These are phyloP conservation scores for Platycheirus rosarum DNA, from an alignment of 2,888 invertebrate species.

Conservation along the genomic window DNA sequence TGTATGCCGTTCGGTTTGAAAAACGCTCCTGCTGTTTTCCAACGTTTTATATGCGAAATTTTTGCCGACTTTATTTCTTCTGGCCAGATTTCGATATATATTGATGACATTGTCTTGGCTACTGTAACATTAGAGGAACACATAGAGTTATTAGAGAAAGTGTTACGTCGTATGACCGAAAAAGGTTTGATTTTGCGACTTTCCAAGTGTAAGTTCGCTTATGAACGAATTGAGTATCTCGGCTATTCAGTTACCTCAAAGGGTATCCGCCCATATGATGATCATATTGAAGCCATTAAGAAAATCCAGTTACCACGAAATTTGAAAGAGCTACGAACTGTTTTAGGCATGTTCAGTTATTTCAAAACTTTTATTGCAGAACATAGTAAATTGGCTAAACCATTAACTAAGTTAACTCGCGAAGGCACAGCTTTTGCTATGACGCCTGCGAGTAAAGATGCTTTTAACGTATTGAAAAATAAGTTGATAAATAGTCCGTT, in stretches of 20 bases:
- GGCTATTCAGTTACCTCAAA: slow-evolving; percentile 61
- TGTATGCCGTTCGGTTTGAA: slow-evolving; percentile 61
- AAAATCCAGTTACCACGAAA: background rate
- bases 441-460: background rate
- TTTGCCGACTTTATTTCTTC: slow-evolving; percentile 19
- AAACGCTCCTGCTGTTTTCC: slow-evolving; percentile 52
- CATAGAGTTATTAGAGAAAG: slow-evolving; percentile 11
- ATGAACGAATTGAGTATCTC: slow-evolving; percentile 68
- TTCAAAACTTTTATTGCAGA: background rate
- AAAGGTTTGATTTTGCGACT: slow-evolving; percentile 22
- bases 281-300: background rate
- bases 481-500: background rate
- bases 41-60: slow-evolving; percentile 29
- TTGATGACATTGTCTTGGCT: slow-evolving; percentile 40
- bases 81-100: slow-evolving; percentile 31
- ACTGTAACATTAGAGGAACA: slow-evolving; percentile 17
- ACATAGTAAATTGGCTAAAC: background rate
- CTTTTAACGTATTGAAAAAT: slow-evolving; percentile 5
- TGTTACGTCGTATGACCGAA: slow-evolving; percentile 61
- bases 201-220: slow-evolving; percentile 67
- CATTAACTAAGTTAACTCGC: background rate
- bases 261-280: slow-evolving; percentile 43
- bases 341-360: slow-evolving; percentile 10
- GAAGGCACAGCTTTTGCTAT: background rate
- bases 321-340: slow-evolving; percentile 10